phyloP scores from a whole-genome alignment of 2,888 invertebrate genomes.

The Lochmaea crataegi region DNA sequence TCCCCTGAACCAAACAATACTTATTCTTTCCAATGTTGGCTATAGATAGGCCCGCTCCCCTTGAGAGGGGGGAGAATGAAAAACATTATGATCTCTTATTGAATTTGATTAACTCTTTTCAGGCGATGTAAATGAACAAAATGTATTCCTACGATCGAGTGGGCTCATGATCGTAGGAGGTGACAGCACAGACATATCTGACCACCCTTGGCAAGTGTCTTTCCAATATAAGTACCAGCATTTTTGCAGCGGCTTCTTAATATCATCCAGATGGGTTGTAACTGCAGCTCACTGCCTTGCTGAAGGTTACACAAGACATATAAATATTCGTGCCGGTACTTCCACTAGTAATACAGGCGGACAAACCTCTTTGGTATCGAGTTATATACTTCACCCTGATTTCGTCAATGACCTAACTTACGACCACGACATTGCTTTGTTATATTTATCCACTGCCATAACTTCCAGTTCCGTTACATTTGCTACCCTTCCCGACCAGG shows the following conservation, averaged over 20 bases:
- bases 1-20: too few species aligned
- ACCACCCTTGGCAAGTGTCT: slow-evolving; percentile 25
- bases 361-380: slow-evolving; percentile 1
- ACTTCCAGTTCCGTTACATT: not conserved
- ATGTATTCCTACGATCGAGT: not conserved
- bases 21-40: too few species aligned
- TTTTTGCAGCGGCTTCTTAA: slow-evolving; percentile 34
- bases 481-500: slow-evolving; percentile 5
- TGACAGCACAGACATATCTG: slow-evolving; percentile 4
- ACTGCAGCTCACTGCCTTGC: slow-evolving; percentile 32
- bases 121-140: not conserved
- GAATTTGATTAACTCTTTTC: not conserved
- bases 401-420: not conserved
- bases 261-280: slow-evolving; percentile 29
- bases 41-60: too few species aligned
- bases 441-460: slow-evolving; percentile 3
- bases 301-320: not conserved
- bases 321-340: slow-evolving; percentile 26
- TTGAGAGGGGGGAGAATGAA: too few species aligned
- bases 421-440: slow-evolving; percentile 14
- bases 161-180: slow-evolving; percentile 26
- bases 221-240: slow-evolving; percentile 16
- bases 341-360: not conserved
- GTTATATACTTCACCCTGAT: slow-evolving; percentile 8
- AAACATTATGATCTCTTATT: too few species aligned